Evolutionary conservation across 2,888 invertebrate species (phyloP).

Genomic region (Archaeoteleia sp.): DNA sequence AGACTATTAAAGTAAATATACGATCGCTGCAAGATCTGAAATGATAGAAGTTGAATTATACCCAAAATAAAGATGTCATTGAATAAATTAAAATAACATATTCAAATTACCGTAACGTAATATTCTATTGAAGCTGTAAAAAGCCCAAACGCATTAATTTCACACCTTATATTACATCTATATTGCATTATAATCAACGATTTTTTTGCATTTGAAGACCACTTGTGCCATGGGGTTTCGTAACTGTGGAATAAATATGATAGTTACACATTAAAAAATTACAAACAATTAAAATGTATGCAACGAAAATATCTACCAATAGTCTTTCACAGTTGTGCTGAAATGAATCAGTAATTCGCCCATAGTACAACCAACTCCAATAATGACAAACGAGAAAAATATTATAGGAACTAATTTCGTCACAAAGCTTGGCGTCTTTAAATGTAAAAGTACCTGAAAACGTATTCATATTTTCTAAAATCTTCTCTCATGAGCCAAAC

Average conservation of each 20-base stretch:
- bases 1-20: constrained; percentile 2
- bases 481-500: no score
- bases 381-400: no score
- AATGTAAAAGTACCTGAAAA: no score
- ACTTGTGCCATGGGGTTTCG: constrained; percentile 30
- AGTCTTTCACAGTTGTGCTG: no score
- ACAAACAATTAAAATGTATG: not conserved
- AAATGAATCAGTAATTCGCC: no score
- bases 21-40: not conserved
- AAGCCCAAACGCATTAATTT: constrained; percentile 32
- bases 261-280: constrained; percentile 27
- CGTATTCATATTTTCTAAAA: no score
- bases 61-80: no score
- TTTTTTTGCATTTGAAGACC: constrained; percentile 22
- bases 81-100: no score
- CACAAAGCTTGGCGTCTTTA: no score
- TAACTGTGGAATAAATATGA: constrained; percentile 30
- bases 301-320: not conserved
- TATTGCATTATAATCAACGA: constrained; percentile 32
- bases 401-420: no score
- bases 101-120: constrained; percentile 13
- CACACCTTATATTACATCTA: constrained; percentile 31
- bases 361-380: no score
- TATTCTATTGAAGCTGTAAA: constrained; percentile 10
- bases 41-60: not conserved